Base-by-base conservation (phyloP, 2,888 invertebrate genomes). In the Xylophagus ater region DNA sequence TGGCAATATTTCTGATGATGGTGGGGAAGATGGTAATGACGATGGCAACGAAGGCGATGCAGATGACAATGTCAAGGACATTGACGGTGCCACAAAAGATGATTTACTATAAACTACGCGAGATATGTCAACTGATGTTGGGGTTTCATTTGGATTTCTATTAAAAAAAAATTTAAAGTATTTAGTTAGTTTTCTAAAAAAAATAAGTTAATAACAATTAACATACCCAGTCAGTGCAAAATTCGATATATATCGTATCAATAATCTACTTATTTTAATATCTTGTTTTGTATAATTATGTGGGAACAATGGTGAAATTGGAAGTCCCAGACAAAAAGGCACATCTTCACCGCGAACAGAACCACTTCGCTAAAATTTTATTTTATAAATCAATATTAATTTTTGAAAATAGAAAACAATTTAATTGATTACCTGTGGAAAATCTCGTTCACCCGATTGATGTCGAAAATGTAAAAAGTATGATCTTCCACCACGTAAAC, bases 401-500 rank as follows among this genome's bases (percentile, higher is more conserved):
- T 7, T 23, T 7, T 23, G 9, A 23, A 23, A 34, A 7, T 23
- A 21, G 18, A n/a, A 35, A 4, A 18, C 20, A 3, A 20, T 2
- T 33, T 35, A n/a, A 20, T 31, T 10, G 47, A 53, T 59, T 65
- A 81, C 81, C 74, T 79, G 78, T 35, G 81, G 79, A 65, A 77
- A 81, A 59, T 81, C 81, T 51, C 83, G 79, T 47, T 87, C 83
- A 52, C 78, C 76, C 5, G 84, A 84, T 50, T 89, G 84, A 62
- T 89, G 85, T 53, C 79, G 79, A 58, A 90, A 90, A 59, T 90
- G 87, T 47, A 89, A 76, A 66, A 90, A 86, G 71, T 81, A 88
- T 23, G 85, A 84, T 35, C 77, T 78, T 32, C 85, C 85, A 4
- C 84, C 84, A 44, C 76, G 71, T 48, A 83, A 65, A 21, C 85